phyloP scores from a whole-genome alignment of 2,797 vertebrate genomes.

The Gobionotothen gibberifrons region DNA sequence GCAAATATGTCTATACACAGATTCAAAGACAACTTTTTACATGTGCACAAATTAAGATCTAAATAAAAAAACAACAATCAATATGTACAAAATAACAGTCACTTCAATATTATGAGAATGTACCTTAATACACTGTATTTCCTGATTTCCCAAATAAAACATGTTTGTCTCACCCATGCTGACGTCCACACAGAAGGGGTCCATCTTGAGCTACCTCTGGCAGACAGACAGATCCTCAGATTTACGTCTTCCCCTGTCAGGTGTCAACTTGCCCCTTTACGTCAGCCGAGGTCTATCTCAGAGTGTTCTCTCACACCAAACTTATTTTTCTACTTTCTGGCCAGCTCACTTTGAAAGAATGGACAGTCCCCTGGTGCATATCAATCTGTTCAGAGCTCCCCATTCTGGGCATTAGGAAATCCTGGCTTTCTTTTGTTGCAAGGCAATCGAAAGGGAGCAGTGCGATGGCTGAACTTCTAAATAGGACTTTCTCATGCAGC shows the following conservation, averaged over 20 bases:
- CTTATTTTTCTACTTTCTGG: conserved; percentile 32
- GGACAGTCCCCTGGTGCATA: conserved; percentile 82
- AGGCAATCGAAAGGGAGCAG: conserved; percentile 72
- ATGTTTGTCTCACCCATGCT: conserved; percentile 73
- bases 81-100: too few species aligned
- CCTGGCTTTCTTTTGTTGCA: conserved; percentile 85
- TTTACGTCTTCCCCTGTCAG: conserved; percentile 53
- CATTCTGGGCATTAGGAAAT: conserved; percentile 86
- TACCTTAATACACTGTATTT: not conserved
- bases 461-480: conserved; percentile 69
- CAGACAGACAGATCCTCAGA: conserved; percentile 51
- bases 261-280: conserved; percentile 44
- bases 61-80: too few species aligned
- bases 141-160: conserved; percentile 26
- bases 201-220: conserved; percentile 62
- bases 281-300: conserved; percentile 48
- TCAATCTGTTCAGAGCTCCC: conserved; percentile 86
- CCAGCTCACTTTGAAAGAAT: conserved; percentile 75
- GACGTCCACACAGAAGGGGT: conserved; percentile 78
- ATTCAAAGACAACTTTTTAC: too few species aligned
- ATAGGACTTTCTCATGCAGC: conserved; percentile 83
- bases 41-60: too few species aligned
- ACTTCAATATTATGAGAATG: too few species aligned
- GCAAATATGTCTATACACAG: too few species aligned
- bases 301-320: conserved; percentile 52